phyloP scores from a whole-genome alignment of 2,113 vertebrate genomes.

The Lepidothrix coronata region DNA sequence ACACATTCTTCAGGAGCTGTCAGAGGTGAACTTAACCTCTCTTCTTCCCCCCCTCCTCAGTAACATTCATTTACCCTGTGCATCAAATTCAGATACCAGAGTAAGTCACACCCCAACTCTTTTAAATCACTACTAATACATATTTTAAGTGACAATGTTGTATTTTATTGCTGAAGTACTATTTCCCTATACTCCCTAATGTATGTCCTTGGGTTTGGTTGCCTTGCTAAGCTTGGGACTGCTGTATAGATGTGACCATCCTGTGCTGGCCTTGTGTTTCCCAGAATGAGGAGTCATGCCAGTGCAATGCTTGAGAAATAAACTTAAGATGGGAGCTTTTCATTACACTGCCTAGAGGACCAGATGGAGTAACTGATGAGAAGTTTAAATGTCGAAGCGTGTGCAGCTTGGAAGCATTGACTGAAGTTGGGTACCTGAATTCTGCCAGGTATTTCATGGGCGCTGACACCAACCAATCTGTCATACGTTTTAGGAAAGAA shows the following conservation, averaged over 20 bases:
- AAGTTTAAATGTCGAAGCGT: background rate
- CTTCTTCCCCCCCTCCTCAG: background rate
- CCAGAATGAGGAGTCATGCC: background rate
- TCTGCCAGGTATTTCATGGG: background rate
- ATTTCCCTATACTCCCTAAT: constrained; percentile 44
- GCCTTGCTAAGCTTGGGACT: background rate
- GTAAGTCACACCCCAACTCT: constrained; percentile 23
- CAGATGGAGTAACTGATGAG: background rate
- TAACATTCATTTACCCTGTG: constrained; percentile 28
- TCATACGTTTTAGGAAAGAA: background rate
- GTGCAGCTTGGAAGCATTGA: background rate
- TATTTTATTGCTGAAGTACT: constrained; percentile 55
- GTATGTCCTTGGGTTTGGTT: background rate
- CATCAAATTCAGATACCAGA: constrained; percentile 49
- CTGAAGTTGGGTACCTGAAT: background rate
- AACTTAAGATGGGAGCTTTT: background rate
- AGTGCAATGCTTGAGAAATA: background rate
- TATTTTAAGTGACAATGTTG: constrained; percentile 58
- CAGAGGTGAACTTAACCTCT: background rate
- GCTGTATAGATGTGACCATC: background rate
- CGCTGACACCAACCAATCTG: background rate
- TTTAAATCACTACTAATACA: constrained; percentile 44
- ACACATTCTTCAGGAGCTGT: constrained; percentile 33
- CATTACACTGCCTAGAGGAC: background rate
- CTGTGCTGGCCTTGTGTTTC: background rate